Percentiles rank a stretch among this genome's conserved stretches.
Conservation (phyloP, 1,140 invertebrate genomes). For the Archegozetes longisetosus region DNA sequence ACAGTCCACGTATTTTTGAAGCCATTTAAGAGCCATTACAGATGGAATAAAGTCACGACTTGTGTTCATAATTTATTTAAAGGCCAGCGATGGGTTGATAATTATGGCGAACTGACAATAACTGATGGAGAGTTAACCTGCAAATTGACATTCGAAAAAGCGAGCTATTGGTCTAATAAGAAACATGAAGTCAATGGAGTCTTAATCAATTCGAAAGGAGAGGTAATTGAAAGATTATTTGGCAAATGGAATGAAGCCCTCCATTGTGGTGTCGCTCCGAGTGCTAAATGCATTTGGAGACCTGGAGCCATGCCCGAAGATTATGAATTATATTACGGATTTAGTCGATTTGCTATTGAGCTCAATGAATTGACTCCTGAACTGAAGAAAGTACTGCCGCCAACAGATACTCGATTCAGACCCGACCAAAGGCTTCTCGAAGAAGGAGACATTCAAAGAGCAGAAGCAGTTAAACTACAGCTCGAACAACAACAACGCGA, state of each 20-base stretch:
- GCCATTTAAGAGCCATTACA: conserved; percentile 42
- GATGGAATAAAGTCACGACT: conserved; percentile 73
- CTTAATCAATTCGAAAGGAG: conserved; percentile 40
- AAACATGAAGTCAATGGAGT: conserved; percentile 56
- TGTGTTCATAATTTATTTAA: conserved; percentile 73
- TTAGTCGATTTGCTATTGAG: conserved; percentile 67
- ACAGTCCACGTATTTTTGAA: conserved; percentile 26
- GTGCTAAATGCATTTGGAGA: conserved; percentile 54
- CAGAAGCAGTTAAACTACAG: conserved; percentile 49
- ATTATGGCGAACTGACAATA: conserved; percentile 65
- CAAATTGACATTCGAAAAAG: conserved; percentile 65
- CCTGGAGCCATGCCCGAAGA: conserved; percentile 62
- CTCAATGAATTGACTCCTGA: conserved; percentile 58
- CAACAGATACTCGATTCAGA: conserved; percentile 52
- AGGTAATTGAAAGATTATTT: conserved; percentile 45
- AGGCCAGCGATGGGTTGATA: conserved; percentile 59
- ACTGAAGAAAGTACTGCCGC: conserved; percentile 42
- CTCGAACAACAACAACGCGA: conserved; percentile 52
- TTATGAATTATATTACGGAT: conserved; percentile 63
- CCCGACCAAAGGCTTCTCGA: conserved; percentile 44
- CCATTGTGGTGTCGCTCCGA: conserved; percentile 52
- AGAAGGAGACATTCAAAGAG: conserved; percentile 51
- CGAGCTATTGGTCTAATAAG: conserved; percentile 59
- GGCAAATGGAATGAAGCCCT: conserved; percentile 68
- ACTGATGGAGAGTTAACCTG: conserved; percentile 40